phyloP scores from a whole-genome alignment of 2,797 vertebrate genomes.

The Silurus aristotelis region DNA sequence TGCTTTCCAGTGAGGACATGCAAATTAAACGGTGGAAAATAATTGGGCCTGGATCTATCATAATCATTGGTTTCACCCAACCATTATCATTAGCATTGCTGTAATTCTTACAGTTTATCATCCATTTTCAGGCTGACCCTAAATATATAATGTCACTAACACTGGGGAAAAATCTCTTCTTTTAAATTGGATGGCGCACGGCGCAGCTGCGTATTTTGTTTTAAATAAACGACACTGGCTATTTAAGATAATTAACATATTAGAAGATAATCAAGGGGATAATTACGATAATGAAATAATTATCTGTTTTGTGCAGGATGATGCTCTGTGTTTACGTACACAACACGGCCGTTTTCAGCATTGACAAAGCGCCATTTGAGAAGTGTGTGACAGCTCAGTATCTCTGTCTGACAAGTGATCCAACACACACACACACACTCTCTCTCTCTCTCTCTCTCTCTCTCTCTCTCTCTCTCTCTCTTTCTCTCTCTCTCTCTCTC shows the following conservation, averaged over 20 bases:
- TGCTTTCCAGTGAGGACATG: slow-evolving; percentile 47
- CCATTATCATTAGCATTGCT: slow-evolving; percentile 45
- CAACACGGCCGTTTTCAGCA: neutral
- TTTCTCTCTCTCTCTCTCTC: no score
- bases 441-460: slow-evolving; percentile 32
- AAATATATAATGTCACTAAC: slow-evolving; percentile 36
- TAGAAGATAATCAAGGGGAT: slow-evolving; percentile 34
- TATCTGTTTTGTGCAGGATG: neutral
- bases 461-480: no score
- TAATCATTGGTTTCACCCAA: slow-evolving; percentile 55
- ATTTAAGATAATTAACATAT: slow-evolving; percentile 44
- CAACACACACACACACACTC: slow-evolving; percentile 58
- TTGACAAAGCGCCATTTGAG: slow-evolving; percentile 10
- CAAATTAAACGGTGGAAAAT: slow-evolving; percentile 38
- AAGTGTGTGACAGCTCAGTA: slow-evolving; percentile 23
- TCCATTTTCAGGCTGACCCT: slow-evolving; percentile 38
- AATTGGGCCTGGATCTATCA: slow-evolving; percentile 56
- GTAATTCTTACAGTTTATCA: slow-evolving; percentile 46
- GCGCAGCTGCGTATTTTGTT: slow-evolving; percentile 27
- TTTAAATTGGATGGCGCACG: slow-evolving; percentile 22
- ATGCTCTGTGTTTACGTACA: slow-evolving; percentile 28
- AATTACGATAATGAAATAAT: slow-evolving; percentile 31
- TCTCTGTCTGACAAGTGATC: slow-evolving; percentile 39
- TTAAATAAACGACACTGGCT: slow-evolving; percentile 38
- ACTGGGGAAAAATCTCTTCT: slow-evolving; percentile 22